These are phyloP conservation scores for Engraulis encrasicolus DNA, from an alignment of 2,113 vertebrate genomes.

Conservation along the genomic window DNA sequence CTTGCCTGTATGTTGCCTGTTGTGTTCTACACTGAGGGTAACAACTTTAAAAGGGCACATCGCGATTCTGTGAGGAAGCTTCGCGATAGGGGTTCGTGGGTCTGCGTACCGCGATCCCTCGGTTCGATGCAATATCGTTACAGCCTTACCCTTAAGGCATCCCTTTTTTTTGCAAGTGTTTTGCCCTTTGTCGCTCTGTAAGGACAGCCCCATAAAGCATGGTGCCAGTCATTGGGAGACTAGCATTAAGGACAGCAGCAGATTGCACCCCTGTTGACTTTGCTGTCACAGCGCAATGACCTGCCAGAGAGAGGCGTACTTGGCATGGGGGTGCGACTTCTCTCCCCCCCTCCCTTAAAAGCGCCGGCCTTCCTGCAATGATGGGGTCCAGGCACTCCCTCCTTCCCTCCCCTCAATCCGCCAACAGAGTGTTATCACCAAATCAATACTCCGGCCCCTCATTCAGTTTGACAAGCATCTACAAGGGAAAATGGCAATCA, in stretches of 20 bases:
- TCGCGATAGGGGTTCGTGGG: too few species aligned
- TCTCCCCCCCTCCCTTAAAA: constrained; percentile 19
- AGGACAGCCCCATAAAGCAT: background rate
- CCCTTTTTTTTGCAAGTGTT: background rate
- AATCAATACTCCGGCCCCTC: constrained; percentile 76
- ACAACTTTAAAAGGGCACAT: too few species aligned
- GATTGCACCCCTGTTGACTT: constrained; percentile 36
- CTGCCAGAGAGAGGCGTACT: background rate
- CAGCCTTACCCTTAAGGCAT: background rate
- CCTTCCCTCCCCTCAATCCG: constrained; percentile 56
- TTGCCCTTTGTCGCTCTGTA: background rate
- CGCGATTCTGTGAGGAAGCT: too few species aligned
- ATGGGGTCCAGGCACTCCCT: too few species aligned
- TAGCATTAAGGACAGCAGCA: constrained; percentile 18
- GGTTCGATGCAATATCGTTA: too few species aligned
- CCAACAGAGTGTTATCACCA: constrained; percentile 74
- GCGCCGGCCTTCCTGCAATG: constrained; percentile 45
- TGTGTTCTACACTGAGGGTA: too few species aligned
- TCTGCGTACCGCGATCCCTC: too few species aligned
- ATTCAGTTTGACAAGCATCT: constrained; percentile 80
- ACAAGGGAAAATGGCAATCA: constrained; percentile 70
- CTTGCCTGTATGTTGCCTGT: too few species aligned
- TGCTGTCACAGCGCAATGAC: constrained; percentile 12
- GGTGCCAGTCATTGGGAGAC: background rate
- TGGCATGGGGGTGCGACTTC: too few species aligned